Base-by-base conservation (phyloP, 2,113 vertebrate genomes). In the Deroptyus accipitrinus region DNA sequence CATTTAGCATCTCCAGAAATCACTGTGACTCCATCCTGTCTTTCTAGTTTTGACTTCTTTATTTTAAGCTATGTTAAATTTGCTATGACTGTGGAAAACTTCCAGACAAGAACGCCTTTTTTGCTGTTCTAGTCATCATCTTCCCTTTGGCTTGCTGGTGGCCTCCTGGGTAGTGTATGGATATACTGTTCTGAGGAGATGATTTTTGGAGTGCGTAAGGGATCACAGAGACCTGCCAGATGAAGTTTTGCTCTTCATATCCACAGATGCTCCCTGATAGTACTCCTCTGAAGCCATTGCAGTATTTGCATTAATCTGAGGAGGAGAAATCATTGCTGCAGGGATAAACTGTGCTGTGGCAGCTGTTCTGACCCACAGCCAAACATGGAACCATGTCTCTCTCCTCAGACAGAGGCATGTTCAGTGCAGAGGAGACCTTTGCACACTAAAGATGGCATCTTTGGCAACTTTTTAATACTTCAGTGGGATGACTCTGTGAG, bases 311-410 rank as follows among this genome's bases (percentile, higher is more conserved):
- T 72, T 81, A 44, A 39, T 92, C 54, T 70, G 41, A 78, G 63
- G 46, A 77, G 83, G 68, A 67, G 55, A 76, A 73, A 37, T 49
- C 18, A 11, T 83, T 77, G 68, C 88, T 96, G 69, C 55, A 64
- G 68, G 80, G 86, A 11, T 69, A 51, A 90, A 83, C 18, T 2
- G 11, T 41, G 68, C 76, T 83, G 70, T 0, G 0, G 49, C 62
- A 94, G 62, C 81, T 82, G 85, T 75, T 66, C 67, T 85, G 88
- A 93, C 59, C 59, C 57, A 28, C 75, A 57, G 79, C 59, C 46
- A 70, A 89, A 42, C 0, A 0, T 59, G 55, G 67, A 81, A n/a
- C 55, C 48, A 4, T 1, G 2, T 76, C 17, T 12, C 18, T 64
- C 37, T 76, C 22, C 49, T 80, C 54, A 78, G 64, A 83, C 41